Base-by-base conservation (phyloP, 2,797 vertebrate species). In the Tapera naevia region DNA sequence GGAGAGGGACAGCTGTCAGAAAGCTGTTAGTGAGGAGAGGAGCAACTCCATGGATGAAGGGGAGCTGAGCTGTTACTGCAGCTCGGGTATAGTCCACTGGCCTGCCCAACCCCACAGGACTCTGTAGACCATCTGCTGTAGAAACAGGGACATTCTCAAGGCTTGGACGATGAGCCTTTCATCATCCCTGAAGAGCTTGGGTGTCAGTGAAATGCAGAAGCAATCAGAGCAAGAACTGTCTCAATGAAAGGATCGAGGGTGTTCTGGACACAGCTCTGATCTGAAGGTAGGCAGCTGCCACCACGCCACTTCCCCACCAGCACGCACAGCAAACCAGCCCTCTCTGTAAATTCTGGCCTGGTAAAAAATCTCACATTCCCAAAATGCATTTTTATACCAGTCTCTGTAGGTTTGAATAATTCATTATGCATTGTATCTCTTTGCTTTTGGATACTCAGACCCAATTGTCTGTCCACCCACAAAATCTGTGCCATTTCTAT, bases 51-150 rank as follows among this genome's bases (percentile, higher is more conserved):
- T 19, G 39, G 46, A 23, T 30, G 32, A 25, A 62, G 19, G 23
- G 43, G 17, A 65, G 51, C 8, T 9, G 25, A 70, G 43, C 9
- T 41, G 7, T 35, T 14, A 22, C 2, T 21, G 24, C 4, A 22
- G 39, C 13, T 28, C 70, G 27, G 13, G 13, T n/a, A 61, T 30
- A n/a, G 43, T 12, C 45, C 30, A 43, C 18, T 16, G 51, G 9
- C 12, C 30, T 45, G 25, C 14, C 25, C 5, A 0, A 23, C 11
- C 22, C 24, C 17, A 7, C 1, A 18, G 10, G n/a, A n/a, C 30
- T 46, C 32, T 28, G 39, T 23, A 67, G 19, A 61, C 27, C 24
- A 28, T 21, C 54, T 37, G 22, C n/a, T 54, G 30, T 17, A 61
- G 57, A 75, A 75, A 35, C 8, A 46, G 0, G 4, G 33, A 35